Conservation (phyloP, 2,888 invertebrate genomes). For the Ptilodon capucinus region DNA sequence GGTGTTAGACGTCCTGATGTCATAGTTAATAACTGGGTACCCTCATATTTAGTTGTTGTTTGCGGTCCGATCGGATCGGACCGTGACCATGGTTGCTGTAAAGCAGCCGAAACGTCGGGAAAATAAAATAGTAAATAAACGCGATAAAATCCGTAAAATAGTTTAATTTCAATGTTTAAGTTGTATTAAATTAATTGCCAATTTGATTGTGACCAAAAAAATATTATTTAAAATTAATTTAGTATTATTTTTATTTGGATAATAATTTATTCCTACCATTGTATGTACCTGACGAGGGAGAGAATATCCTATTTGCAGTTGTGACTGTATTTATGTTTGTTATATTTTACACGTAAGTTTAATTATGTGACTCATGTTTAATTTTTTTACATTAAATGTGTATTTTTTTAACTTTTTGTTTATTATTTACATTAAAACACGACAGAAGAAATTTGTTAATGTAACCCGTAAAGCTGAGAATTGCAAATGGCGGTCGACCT, state of each 20-base stretch:
- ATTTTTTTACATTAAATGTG: conserved; percentile 36
- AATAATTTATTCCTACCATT: conserved; percentile 4
- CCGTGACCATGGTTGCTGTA: too few relatives aligned
- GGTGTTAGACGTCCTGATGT: too few relatives aligned
- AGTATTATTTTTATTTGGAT: neutral
- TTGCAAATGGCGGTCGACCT: too few relatives aligned
- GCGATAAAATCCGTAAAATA: too few relatives aligned
- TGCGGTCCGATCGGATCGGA: too few relatives aligned
- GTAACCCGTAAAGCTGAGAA: too few relatives aligned
- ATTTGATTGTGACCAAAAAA: neutral
- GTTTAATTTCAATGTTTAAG: too few relatives aligned
- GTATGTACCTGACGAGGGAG: conserved; percentile 38
- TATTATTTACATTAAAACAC: conserved; percentile 14
- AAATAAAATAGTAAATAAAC: too few relatives aligned
- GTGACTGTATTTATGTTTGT: conserved; percentile 45
- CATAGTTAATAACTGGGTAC: too few relatives aligned
- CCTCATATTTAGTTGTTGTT: too few relatives aligned
- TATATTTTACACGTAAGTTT: conserved; percentile 36
- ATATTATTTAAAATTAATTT: neutral
- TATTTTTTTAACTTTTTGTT: conserved; percentile 23
- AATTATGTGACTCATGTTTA: conserved; percentile 33
- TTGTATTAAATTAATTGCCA: neutral
- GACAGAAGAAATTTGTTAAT: neutral
- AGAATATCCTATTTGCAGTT: conserved; percentile 28
- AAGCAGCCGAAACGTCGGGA: too few relatives aligned